Evolutionary conservation across 2,797 vertebrate species (phyloP).

Genomic region (Iguana delicatissima): DNA sequence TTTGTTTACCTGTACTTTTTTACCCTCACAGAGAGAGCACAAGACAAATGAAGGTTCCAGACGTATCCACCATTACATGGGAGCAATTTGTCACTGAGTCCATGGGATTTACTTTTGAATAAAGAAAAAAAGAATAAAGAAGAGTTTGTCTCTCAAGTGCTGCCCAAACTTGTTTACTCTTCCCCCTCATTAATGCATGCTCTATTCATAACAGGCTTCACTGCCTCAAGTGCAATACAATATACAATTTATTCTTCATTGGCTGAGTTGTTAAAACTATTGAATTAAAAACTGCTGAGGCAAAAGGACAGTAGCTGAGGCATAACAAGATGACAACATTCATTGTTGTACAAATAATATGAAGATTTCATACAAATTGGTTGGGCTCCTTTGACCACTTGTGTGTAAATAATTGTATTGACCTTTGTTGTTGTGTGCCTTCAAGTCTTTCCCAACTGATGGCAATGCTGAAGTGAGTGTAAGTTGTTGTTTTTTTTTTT

Average conservation of each 20-base stretch:
- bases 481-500: too few relatives aligned
- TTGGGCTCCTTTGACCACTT: not conserved
- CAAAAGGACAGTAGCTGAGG: slow-evolving; percentile 55
- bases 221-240: not conserved
- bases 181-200: not conserved
- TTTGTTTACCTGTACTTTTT: not conserved
- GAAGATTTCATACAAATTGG: slow-evolving; percentile 26
- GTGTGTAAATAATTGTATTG: not conserved
- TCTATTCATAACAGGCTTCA: not conserved
- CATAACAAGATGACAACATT: slow-evolving; percentile 52
- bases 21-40: not conserved
- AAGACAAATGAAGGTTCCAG: not conserved
- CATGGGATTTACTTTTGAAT: not conserved
- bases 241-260: slow-evolving; percentile 51
- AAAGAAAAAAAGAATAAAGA: not conserved
- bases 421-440: too few relatives aligned
- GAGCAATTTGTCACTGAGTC: not conserved
- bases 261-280: slow-evolving; percentile 68
- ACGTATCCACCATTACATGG: not conserved
- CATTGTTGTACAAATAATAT: slow-evolving; percentile 38
- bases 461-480: too few relatives aligned
- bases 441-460: too few relatives aligned
- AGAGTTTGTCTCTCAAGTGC: not conserved
- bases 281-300: slow-evolving; percentile 58
- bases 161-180: not conserved